Conservation (phyloP, 2,888 invertebrate genomes). For the Mythimna albipuncta region DNA sequence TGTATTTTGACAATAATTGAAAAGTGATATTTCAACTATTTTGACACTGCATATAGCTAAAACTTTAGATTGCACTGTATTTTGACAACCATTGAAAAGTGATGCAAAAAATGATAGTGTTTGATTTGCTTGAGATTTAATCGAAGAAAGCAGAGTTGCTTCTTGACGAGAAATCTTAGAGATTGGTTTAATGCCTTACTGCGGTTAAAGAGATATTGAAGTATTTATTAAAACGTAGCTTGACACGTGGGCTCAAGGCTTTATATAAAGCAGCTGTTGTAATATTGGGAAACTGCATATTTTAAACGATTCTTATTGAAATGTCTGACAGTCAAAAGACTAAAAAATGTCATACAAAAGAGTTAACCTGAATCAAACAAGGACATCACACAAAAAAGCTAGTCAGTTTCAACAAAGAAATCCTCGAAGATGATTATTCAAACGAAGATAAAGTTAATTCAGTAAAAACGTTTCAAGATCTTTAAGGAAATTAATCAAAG, state of each 20-base stretch:
- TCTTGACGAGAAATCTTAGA: slow-evolving; percentile 46
- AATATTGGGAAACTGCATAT: slow-evolving; percentile 32
- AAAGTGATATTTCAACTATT: not conserved
- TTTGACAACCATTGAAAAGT: not conserved
- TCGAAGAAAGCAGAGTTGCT: slow-evolving; percentile 48
- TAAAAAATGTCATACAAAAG: not conserved
- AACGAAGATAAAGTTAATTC: slow-evolving; percentile 17
- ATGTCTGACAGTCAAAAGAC: not conserved
- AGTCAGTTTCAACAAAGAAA: slow-evolving; percentile 35
- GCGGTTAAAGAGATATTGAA: slow-evolving; percentile 50
- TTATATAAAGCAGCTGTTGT: slow-evolving; percentile 25
- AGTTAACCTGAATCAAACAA: slow-evolving; percentile 9
- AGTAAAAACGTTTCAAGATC: slow-evolving; percentile 1
- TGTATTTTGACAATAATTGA: not conserved
- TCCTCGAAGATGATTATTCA: slow-evolving; percentile 6
- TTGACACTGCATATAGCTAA: not conserved
- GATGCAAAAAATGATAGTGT: slow-evolving; percentile 3
- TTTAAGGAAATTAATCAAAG: slow-evolving; percentile 47
- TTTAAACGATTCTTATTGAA: slow-evolving; percentile 8
- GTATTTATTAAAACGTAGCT: slow-evolving; percentile 48
- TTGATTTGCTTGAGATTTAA: slow-evolving; percentile 32
- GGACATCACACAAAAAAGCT: slow-evolving; percentile 15
- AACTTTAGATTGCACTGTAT: not conserved
- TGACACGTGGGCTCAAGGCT: slow-evolving; percentile 34
- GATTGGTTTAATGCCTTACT: slow-evolving; percentile 46